Conservation (phyloP, 2,113 vertebrate genomes). For the Prunella fulvescens region DNA sequence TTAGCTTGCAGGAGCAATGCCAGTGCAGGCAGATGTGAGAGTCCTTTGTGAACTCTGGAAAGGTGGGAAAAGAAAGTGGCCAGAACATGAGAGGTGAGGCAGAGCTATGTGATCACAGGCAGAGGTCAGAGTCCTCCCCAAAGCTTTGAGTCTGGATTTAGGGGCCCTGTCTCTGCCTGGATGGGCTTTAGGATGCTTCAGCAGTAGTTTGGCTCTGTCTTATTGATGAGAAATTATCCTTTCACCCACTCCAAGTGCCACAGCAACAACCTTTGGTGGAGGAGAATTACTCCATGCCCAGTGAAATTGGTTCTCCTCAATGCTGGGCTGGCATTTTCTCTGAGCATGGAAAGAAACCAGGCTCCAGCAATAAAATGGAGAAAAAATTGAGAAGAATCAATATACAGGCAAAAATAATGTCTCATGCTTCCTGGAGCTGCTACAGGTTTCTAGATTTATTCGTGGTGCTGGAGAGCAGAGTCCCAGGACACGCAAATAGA, state of each 20-base stretch:
- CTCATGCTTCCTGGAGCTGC: neutral
- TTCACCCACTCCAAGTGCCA: neutral
- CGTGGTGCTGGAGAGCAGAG: neutral
- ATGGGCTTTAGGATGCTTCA: neutral
- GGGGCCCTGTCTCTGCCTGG: neutral
- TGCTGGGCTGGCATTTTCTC: neutral
- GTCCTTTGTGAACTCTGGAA: neutral
- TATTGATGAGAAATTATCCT: neutral
- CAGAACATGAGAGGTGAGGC: neutral
- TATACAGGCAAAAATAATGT: neutral
- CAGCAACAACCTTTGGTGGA: neutral
- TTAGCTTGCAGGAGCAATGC: neutral
- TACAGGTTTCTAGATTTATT: neutral
- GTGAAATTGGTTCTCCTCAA: neutral
- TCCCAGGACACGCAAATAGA: neutral
- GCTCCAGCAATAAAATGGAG: neutral
- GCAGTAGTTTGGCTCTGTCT: neutral
- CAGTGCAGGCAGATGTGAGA: accelerated
- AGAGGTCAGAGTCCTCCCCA: neutral
- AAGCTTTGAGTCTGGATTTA: neutral
- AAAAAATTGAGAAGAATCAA: neutral
- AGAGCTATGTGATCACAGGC: neutral
- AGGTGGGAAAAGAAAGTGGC: neutral
- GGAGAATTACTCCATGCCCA: neutral
- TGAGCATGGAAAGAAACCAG: accelerated